These are phyloP conservation scores for Micoletzkya japonica DNA, from an alignment of 2,888 invertebrate genomes.

Conservation along the genomic window DNA sequence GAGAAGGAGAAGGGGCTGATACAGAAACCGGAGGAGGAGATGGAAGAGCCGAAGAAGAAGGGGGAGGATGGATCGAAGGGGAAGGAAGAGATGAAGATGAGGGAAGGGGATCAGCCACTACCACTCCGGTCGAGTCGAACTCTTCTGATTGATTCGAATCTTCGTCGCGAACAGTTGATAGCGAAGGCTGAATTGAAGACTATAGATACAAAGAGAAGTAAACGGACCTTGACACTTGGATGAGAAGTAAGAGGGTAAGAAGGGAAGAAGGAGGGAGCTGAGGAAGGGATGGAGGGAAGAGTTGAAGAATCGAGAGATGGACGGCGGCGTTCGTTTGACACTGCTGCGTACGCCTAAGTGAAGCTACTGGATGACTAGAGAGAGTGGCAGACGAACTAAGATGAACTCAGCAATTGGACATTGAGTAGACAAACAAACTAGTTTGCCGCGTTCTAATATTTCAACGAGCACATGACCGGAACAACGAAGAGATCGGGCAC, in stretches of 20 bases:
- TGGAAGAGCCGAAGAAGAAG: too few relatives aligned
- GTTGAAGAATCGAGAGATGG: constrained; percentile 2
- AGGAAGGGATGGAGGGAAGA: too few relatives aligned
- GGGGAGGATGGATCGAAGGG: too few relatives aligned
- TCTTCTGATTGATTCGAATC: constrained; percentile 18
- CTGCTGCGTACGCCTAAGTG: constrained; percentile 10
- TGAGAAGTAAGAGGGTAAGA: not conserved
- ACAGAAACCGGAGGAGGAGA: too few relatives aligned
- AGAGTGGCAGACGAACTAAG: too few relatives aligned
- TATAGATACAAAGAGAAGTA: not conserved
- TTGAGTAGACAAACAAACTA: too few relatives aligned
- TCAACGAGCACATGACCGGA: not conserved
- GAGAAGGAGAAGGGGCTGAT: too few relatives aligned
- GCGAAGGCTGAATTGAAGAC: constrained; percentile 3
- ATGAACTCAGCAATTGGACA: too few relatives aligned
- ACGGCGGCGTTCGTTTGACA: constrained; percentile 1
- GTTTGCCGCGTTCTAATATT: too few relatives aligned
- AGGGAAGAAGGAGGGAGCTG: too few relatives aligned
- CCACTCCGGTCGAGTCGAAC: constrained; percentile 3
- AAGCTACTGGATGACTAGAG: not conserved
- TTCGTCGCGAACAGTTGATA: constrained; percentile 21
- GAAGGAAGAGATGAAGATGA: too few relatives aligned
- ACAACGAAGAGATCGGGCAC: too few relatives aligned
- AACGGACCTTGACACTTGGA: constrained; percentile 21
- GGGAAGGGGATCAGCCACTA: constrained; percentile 1